Evolutionary conservation across 2,113 vertebrate species (phyloP).

Genomic region (Atractosteus spatula): DNA sequence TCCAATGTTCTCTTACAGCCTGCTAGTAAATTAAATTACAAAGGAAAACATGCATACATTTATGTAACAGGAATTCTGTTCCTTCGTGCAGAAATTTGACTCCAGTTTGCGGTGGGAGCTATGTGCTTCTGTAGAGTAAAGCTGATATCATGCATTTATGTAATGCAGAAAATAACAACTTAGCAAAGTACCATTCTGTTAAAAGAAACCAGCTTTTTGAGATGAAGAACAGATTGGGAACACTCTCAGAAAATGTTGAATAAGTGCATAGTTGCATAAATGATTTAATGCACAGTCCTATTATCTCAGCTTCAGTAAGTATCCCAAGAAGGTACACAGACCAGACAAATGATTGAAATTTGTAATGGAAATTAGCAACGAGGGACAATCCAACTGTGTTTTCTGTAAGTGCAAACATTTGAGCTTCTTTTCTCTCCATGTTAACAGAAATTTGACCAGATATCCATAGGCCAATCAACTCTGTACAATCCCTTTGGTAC

Average conservation of each 20-base stretch:
- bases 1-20: slow-evolving; percentile 5
- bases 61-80: slow-evolving; percentile 1
- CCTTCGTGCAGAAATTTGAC: slow-evolving; percentile 32
- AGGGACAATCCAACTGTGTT: too few species aligned
- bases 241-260: slow-evolving; percentile 4
- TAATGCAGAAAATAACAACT: slow-evolving; percentile 12
- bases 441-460: too few species aligned
- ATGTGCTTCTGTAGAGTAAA: neutral
- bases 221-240: neutral
- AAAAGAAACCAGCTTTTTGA: neutral
- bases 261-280: neutral
- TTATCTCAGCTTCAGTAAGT: too few species aligned
- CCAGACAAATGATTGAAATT: too few species aligned
- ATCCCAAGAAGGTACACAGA: too few species aligned
- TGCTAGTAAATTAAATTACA: slow-evolving; percentile 17
- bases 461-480: too few species aligned
- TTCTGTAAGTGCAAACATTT: too few species aligned
- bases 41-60: slow-evolving; percentile 14
- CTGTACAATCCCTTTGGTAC: too few species aligned
- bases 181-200: neutral
- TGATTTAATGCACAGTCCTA: neutral
- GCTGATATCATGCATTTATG: slow-evolving; percentile 4
- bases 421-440: too few species aligned
- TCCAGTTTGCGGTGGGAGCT: slow-evolving; percentile 18
- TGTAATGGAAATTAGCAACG: too few species aligned